Base-by-base conservation (phyloP, 1,140 invertebrate genomes). In the Coelopa frigida region DNA sequence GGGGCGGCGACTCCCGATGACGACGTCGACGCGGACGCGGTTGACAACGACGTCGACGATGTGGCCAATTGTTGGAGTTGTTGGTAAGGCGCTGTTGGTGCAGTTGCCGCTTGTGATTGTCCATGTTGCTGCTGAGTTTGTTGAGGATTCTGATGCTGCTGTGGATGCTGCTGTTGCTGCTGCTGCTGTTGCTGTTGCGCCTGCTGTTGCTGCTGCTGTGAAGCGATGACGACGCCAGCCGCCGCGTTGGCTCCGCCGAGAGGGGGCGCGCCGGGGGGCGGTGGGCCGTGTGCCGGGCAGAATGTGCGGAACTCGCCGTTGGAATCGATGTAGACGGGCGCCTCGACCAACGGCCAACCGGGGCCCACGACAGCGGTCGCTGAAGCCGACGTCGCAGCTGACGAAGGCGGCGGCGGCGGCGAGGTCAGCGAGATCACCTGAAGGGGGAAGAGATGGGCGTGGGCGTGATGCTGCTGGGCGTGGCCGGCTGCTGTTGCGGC, bases 231-330 rank as follows among this genome's bases (percentile, higher is more conserved):
- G n/a, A n/a, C n/a, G n/a, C n/a, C n/a, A n/a, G 53, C 18, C 45
- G 57, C 10, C 24, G 53, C 31, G 10, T 18, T 47, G 12, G 35
- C 15, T 11, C 8, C 18, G 17, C 27, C 11, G 50, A 35, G 51
- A 33, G 36, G 44, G n/a, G n/a, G n/a, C n/a, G n/a, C n/a, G n/a
- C n/a, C n/a, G n/a, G n/a, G 46, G 39, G 57, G 53, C 36, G 64
- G 56, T 46, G 59, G 63, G 40, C 61, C 61, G 53, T 68, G 64
- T 35, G 64, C 61, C 17, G 64, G 64, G 44, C 64, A 68, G 50
- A 42, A 64, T 49, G 57, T 60, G 20, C 61, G 63, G 50, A 56
- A 52, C 43, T 68, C 63, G 3, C 64, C 64, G 55, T 62, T 64
- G 33, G 57, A 48, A 36, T 68, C 63, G 31, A 68, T 56, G 49